phyloP scores from a whole-genome alignment of 1,140 invertebrate genomes.

The Oryctes rhinoceros region DNA sequence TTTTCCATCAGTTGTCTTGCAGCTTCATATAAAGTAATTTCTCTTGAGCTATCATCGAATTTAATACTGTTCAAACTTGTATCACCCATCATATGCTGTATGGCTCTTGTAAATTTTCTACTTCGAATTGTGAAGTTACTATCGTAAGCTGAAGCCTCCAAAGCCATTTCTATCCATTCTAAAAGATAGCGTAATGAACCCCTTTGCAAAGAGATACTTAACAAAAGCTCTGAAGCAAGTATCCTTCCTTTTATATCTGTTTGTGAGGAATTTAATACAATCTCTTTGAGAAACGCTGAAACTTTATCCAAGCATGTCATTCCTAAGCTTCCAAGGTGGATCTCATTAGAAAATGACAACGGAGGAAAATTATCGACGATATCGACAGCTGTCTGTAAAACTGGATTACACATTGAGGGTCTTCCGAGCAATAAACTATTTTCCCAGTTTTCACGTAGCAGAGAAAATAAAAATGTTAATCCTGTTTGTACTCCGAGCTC shows the following conservation, averaged over 20 bases:
- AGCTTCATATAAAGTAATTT: constrained; percentile 64
- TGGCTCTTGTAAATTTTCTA: constrained; percentile 49
- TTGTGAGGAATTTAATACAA: constrained; percentile 63
- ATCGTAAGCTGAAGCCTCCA: constrained; percentile 58
- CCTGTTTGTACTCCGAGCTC: constrained; percentile 74
- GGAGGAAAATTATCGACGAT: constrained; percentile 68
- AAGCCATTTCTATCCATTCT: constrained; percentile 73
- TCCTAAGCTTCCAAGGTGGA: constrained; percentile 67
- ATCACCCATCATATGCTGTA: constrained; percentile 53
- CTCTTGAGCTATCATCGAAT: constrained; percentile 41
- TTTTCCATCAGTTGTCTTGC: constrained; percentile 67
- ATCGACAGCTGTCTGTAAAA: constrained; percentile 67
- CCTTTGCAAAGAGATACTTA: constrained; percentile 69
- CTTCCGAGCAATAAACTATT: constrained; percentile 55
- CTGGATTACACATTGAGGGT: constrained; percentile 67
- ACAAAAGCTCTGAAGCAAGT: constrained; percentile 67
- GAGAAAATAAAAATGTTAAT: constrained; percentile 69
- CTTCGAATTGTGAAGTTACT: constrained; percentile 46
- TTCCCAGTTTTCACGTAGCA: constrained; percentile 71
- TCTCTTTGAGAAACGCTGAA: constrained; percentile 66
- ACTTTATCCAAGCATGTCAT: constrained; percentile 66
- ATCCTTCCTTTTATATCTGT: constrained; percentile 65
- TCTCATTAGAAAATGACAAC: constrained; percentile 70
- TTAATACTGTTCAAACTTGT: constrained; percentile 42
- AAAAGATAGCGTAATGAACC: constrained; percentile 71